Evolutionary conservation across 2,888 invertebrate genomes (phyloP).

Genomic region (Hyposoter dolosus): DNA sequence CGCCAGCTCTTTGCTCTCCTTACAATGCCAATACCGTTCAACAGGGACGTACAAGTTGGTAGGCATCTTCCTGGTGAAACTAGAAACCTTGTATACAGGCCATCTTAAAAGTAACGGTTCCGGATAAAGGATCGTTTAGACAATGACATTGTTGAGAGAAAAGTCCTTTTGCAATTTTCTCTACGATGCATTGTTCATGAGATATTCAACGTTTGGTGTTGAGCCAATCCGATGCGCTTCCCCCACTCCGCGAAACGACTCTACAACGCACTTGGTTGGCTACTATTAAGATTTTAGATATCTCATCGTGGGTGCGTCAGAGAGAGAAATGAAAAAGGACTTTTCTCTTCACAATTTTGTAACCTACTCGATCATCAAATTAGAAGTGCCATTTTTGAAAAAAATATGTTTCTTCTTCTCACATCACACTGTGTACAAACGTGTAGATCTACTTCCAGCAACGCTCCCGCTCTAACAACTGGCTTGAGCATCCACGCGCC

Average conservation of each 20-base stretch:
- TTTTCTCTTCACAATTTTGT: neutral
- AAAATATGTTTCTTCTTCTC: neutral
- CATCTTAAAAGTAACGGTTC: neutral
- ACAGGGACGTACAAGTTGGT: slow-evolving; percentile 46
- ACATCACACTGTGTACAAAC: slow-evolving; percentile 30
- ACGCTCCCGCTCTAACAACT: slow-evolving; percentile 22
- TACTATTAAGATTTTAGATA: neutral
- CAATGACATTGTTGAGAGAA: neutral
- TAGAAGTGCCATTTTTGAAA: neutral
- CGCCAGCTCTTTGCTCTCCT: neutral
- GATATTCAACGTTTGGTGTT: neutral
- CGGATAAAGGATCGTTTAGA: neutral
- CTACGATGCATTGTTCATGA: neutral
- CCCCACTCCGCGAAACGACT: neutral
- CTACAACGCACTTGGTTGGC: neutral
- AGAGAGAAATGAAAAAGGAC: neutral
- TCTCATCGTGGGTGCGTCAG: neutral
- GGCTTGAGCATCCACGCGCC: slow-evolving; percentile 40
- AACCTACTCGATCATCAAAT: neutral
- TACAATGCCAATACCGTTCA: slow-evolving; percentile 52
- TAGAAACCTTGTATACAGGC: slow-evolving; percentile 8
- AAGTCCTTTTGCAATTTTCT: neutral
- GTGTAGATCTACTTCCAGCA: slow-evolving; percentile 21
- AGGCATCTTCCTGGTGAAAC: slow-evolving; percentile 14
- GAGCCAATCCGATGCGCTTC: neutral